Base-by-base conservation (phyloP, 1,140 invertebrate genomes). In the Prorops nasuta region DNA sequence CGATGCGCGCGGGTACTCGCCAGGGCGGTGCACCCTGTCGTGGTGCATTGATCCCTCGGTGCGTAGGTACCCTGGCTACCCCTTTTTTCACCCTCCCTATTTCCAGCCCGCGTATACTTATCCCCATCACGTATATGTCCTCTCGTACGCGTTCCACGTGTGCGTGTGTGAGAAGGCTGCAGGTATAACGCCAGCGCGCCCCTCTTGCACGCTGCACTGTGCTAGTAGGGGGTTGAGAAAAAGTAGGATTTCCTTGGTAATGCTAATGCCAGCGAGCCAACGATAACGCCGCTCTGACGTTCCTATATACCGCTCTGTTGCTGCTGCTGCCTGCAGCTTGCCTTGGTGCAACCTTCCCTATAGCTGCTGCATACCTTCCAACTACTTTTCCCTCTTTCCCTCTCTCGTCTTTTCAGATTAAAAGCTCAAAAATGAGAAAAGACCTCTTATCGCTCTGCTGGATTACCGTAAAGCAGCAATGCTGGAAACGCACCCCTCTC, bases 1-100 rank as follows among this genome's bases (percentile, higher is more conserved):
- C 63, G 66, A 69, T 64, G 64, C 60, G 53, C 58, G 61, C 57
- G 55, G 54, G 60, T 66, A 69, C 71, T 72, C 66, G 60, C 63
- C 56, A 71, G 67, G 67, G 71, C 71, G 67, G 61, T 74, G 72
- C 72, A 74, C 71, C 60, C 70, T 69, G 57, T 56, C 54, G 57
- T 4, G 54, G 66, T 61, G 62, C 72, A 74, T 76, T 71, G 73
- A 74, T 74, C 73, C 71, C 69, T 58, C 59, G 51, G 55, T 69
- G 66, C 67, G 70, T 69, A 67, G 59, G 51, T 53, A 51, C 51
- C 56, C 46, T 22, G 18, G n/a, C 21, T 12, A 4, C 34, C 37
- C 44, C 51, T 51, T 42, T 49, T 48, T 42, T 44, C 41, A 39
- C 52, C 37, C 48, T 44, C 37, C 22, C 34, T 51, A 22, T 44